Base-by-base conservation (phyloP, 2,888 invertebrate genomes). In the Drosophila acutilabella region DNA sequence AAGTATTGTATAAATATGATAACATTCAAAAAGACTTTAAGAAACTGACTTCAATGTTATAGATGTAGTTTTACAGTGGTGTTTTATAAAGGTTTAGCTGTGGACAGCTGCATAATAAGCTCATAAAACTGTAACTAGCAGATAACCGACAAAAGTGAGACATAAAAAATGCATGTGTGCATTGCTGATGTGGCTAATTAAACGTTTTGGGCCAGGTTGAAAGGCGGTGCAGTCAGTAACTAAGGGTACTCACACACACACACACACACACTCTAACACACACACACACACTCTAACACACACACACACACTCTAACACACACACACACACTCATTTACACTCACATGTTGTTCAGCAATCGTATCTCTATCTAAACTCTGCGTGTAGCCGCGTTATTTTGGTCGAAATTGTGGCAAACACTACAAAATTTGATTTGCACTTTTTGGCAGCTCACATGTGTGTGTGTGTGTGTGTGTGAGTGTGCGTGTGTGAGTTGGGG, bases 381-480 rank as follows among this genome's bases (percentile, higher is more conserved):
- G 79, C 71, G 79, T 74, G 78, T 62, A 73, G 77, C 78, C 73
- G 77, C 73, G 80, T 70, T 70, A 74, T 80, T 80, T 80, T 71
- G 81, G 73, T 81, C 66, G 71, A 79, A 88, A 74, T 83, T 80
- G 80, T 78, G 75, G 87, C 78, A 66, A 66, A 67, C 64, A 71
- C 61, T 69, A 64, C 80, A 67, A 83, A 83, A 89, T 85, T 85
- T 87, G 85, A 89, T 85, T 85, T 85, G 88, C 77, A 83, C 84
- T 83, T 82, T 87, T 81, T 73, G 73, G 70, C 78, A 71, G 61
- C 53, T 59, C 50, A 38, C 41, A 50, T n/a, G 50, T 51, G 30
- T 62, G 51, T 23, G 40, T 14, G 20, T 41, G 38, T 59, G 36
- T 18, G 36, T 51, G 45, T 18, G 47, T n/a, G 45, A 18, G 59